These are phyloP conservation scores for Vanessa tameamea DNA, from an alignment of 1,140 invertebrate species.

Conservation along the genomic window DNA sequence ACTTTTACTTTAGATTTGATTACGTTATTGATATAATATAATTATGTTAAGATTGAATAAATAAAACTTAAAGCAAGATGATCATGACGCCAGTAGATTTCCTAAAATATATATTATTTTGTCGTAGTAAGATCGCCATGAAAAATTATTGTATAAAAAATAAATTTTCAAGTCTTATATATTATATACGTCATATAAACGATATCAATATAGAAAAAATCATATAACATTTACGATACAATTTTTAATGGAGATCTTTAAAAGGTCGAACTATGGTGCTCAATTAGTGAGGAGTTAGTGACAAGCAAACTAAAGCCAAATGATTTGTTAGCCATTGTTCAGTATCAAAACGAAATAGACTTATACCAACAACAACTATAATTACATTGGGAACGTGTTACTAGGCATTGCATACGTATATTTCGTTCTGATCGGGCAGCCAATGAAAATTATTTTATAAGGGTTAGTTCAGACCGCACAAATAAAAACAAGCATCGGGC, in stretches of 20 bases:
- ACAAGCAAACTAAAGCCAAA: conserved; percentile 43
- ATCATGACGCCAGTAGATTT: conserved; percentile 29
- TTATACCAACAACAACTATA: not conserved
- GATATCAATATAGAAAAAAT: not conserved
- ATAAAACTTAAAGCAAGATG: not conserved
- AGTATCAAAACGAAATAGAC: conserved; percentile 30
- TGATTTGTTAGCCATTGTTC: conserved; percentile 38
- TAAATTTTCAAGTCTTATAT: not conserved
- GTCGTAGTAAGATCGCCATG: conserved; percentile 33
- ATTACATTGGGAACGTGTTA: not conserved
- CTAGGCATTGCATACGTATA: not conserved
- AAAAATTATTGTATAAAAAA: not conserved
- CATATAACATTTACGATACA: conserved; percentile 1
- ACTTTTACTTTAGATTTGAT: too few relatives aligned
- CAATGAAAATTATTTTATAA: conserved; percentile 40
- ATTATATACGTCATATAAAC: not conserved
- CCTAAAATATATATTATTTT: conserved; percentile 27
- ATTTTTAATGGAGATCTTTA: conserved; percentile 31
- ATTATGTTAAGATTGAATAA: not conserved
- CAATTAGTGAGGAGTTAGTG: conserved; percentile 42
- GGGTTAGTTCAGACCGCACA: conserved; percentile 49
- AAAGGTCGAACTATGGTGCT: conserved; percentile 34
- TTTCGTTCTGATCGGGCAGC: conserved; percentile 43
- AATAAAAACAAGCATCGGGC: conserved; percentile 63
- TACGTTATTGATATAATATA: not conserved